Conservation (phyloP, 2,113 vertebrate species). For the Rhagologus leucostigma region DNA sequence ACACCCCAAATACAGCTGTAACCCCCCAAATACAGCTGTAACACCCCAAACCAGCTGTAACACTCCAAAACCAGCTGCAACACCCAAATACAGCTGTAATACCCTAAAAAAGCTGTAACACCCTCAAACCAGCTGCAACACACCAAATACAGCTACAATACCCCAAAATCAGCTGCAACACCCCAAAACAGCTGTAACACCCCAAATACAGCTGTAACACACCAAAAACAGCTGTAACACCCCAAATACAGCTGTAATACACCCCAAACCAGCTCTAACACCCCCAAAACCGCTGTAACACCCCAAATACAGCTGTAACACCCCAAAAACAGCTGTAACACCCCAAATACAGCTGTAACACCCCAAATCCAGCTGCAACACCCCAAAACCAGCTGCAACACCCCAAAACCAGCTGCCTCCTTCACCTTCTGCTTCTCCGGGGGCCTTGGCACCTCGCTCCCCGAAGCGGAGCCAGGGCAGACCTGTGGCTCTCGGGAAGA, state of each 20-base stretch:
- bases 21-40: not conserved
- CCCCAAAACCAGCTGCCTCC: not conserved
- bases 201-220: not conserved
- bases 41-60: not conserved
- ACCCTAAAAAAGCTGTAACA: not conserved
- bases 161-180: not conserved
- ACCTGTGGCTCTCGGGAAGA: not conserved
- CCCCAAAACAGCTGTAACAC: not conserved
- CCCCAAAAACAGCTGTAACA: fast-evolving
- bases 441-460: fast-evolving
- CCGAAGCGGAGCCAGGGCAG: not conserved
- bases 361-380: not conserved
- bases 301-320: not conserved
- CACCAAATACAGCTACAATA: fast-evolving
- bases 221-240: not conserved
- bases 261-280: fast-evolving
- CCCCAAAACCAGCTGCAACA: fast-evolving
- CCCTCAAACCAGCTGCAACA: not conserved
- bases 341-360: not conserved
- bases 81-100: not conserved
- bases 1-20: not conserved
- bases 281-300: not conserved
- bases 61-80: not conserved
- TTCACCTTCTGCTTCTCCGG: not conserved
- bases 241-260: fast-evolving